phyloP scores from a whole-genome alignment of 2,113 vertebrate genomes.

The Gobio gobio region DNA sequence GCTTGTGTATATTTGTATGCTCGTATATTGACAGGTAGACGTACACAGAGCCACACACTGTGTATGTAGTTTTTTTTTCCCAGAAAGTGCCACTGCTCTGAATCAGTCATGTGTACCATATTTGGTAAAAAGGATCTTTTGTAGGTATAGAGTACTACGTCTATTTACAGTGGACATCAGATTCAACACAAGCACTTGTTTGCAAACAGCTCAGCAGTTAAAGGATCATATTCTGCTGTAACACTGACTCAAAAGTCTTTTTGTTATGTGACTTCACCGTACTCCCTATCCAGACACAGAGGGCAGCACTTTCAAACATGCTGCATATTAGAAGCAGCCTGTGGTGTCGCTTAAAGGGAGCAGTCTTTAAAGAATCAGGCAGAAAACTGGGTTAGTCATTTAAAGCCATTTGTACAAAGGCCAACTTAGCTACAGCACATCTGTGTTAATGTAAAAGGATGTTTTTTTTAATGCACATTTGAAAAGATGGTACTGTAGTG shows the following conservation, averaged over 20 bases:
- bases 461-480: background rate
- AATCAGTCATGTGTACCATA: conserved; percentile 17
- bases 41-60: background rate
- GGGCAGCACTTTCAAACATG: background rate
- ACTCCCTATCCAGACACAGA: background rate
- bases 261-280: background rate
- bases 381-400: background rate
- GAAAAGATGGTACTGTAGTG: background rate
- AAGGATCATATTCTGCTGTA: background rate
- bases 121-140: conserved; percentile 15
- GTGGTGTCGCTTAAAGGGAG: background rate
- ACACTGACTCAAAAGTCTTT: background rate
- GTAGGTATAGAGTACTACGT: background rate
- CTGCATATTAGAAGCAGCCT: background rate
- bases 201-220: background rate
- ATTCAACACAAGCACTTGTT: background rate
- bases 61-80: conserved; percentile 50
- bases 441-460: background rate
- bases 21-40: background rate
- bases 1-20: conserved; percentile 2
- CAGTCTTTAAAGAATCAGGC: background rate
- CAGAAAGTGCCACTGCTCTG: conserved; percentile 79
- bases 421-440: background rate
- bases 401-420: conserved; percentile 6
- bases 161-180: background rate